Evolutionary conservation across 2,888 invertebrate species (phyloP), one percentile per base, ranked within the genome.

Genomic region (Netelia fuscicornis): DNA sequence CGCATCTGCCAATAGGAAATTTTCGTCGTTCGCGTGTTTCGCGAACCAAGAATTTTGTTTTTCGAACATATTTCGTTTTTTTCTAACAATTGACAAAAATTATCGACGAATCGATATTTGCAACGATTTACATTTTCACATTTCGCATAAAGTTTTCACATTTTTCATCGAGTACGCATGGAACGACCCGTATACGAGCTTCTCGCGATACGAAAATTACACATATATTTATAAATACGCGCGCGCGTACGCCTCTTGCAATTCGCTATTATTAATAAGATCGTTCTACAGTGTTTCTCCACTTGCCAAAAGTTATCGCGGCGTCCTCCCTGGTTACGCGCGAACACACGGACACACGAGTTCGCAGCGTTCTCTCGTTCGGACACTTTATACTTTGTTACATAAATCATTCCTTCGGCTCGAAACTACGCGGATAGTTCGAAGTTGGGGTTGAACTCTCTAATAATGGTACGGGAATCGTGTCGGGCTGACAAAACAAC

Each of bases 241-340:
- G 20, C 25, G 70, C 71, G 71, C 72, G 42, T 48, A 56, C 20
- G 30, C 20, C 37, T 64, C 76, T 62, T 81, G 85, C 79, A 87
- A 85, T 88, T 81, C 85, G 76, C 76, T 78, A 84, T 88, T 88
- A 86, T 88, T 87, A 87, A 88, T 87, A 88, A 87, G 86, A 80
- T 83, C 84, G 78, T 56, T 79, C 74, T 85, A 75, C 87, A 87
- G 84, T 85, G 86, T 79, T 83, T 87, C 88, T 88, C 86, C 68
- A 85, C 84, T 83, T 82, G 62, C 85, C 81, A 72, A 86, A 77
- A 84, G 62, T 72, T 76, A 79, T 82, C 74, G 80, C 77, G 42
- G 60, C 71, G 71, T 76, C n/a, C 23, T 30, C 20, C 23, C 25
- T 20, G 20, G 30, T 37, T 23, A 30, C 23, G n/a, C 23, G 54